phyloP scores from a whole-genome alignment of 2,113 vertebrate genomes.

The Oreochromis tanganicae region DNA sequence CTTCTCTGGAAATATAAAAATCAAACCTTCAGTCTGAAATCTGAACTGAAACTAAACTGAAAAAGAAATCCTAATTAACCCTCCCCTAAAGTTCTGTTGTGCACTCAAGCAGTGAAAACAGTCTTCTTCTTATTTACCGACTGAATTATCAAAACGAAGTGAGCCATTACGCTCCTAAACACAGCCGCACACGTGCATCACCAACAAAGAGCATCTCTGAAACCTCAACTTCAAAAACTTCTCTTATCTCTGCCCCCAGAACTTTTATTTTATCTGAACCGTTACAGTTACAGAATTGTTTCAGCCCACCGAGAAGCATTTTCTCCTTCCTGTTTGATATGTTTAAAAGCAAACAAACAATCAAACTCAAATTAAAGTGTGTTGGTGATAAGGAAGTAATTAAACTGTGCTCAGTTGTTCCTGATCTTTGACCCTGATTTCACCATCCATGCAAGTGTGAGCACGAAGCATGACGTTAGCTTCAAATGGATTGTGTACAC shows the following conservation, averaged over 20 bases:
- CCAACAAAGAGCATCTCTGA: background rate
- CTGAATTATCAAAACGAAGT: accelerated
- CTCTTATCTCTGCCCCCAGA: background rate
- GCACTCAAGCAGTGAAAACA: background rate
- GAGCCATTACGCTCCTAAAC: background rate
- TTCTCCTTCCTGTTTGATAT: background rate
- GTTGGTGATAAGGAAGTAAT: background rate
- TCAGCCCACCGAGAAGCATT: background rate
- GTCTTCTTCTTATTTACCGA: background rate
- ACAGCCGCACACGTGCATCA: accelerated
- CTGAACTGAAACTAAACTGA: background rate
- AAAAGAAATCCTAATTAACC: background rate
- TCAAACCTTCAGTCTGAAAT: background rate
- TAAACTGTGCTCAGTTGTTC: background rate
- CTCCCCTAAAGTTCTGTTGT: background rate
- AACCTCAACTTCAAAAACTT: background rate
- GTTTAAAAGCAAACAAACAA: background rate
- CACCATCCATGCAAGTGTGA: accelerated
- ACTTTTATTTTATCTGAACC: background rate
- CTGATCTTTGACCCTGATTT: background rate
- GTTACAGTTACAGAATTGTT: background rate
- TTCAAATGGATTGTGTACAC: background rate
- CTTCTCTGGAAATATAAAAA: background rate
- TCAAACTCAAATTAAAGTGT: background rate
- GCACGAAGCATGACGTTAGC: background rate